Percentiles rank a stretch among this genome's conserved stretches.
These are phyloP conservation scores for Pogonomyrmex californicus DNA, from an alignment of 1,140 invertebrate species.

Conservation along the genomic window DNA sequence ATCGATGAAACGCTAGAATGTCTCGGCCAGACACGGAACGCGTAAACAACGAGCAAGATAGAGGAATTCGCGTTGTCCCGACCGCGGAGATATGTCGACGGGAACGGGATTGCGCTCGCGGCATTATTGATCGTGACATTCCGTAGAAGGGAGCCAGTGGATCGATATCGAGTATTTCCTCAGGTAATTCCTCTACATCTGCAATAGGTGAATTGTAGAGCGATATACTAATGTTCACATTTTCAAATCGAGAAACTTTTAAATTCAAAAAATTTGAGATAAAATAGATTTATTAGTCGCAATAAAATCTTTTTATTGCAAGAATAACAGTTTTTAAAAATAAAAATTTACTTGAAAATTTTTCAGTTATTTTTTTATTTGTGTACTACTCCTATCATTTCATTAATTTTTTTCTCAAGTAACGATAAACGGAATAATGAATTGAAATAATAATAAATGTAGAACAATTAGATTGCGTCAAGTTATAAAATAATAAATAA, in stretches of 20 bases:
- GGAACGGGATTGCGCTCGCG: constrained; percentile 58
- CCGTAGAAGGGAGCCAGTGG: constrained; percentile 51
- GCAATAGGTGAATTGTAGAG: not conserved
- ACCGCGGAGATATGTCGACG: constrained; percentile 29
- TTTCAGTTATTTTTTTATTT: not conserved
- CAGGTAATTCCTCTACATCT: not conserved
- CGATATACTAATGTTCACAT: not conserved
- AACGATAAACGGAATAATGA: no score
- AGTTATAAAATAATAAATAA: no score
- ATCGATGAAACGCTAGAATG: constrained; percentile 63
- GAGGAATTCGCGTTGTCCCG: constrained; percentile 32
- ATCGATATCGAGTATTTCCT: constrained; percentile 70
- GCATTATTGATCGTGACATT: constrained; percentile 76
- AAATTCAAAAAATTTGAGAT: not conserved
- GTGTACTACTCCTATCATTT: no score
- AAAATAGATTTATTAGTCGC: not conserved
- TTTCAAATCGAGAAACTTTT: not conserved
- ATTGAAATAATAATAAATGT: no score
- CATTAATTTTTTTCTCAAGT: no score
- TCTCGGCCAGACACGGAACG: constrained; percentile 35
- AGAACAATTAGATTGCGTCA: no score
- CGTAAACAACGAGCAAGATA: constrained; percentile 44
- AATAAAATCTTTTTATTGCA: not conserved
- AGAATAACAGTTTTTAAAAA: not conserved
- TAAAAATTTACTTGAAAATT: not conserved